Evolutionary conservation across 2,888 invertebrate genomes (phyloP), one percentile per base, ranked within the genome.

Genomic region (Aphidoletes aphidimyza): DNA sequence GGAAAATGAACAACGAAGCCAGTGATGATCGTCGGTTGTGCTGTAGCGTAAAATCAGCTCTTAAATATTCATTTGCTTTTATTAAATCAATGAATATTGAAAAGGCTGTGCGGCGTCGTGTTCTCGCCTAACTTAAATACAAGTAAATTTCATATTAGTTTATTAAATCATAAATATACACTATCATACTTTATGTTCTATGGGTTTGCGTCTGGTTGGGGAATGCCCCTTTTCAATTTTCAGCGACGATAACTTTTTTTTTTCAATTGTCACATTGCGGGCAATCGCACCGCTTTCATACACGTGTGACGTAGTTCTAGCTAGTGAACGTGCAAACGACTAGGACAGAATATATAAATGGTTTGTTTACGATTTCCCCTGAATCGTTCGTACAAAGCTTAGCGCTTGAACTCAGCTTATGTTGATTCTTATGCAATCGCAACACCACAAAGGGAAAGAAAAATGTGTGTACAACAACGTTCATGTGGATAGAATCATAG

Each of bases 301-400:
- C 47, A 47, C 47, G 47, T 47, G 47, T 3, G 26, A 26, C 2
- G 30, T 0, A 69, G 14, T 14, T 26, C 30, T 14, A 69, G 30
- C 14, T 1, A 54, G 54, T 69, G 14, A 34, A n/a, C 34, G 26
- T 11, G 30, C 26, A 30, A 30, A 69, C 30, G 34, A 30, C 2
- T 22, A 26, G 6, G 11, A 1, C 19, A 30, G 2, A 14, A 26
- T n/a, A 81, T 37, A n/a, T n/a, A n/a, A 81, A 81, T 81, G 37
- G 37, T 81, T 81, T 81, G 81, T 81, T 81, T 81, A 81, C 81
- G 81, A 81, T n/a, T 37, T 81, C 81, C 37, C 81, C 81, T 81
- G 8, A 34, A 81, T 59, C n/a, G 5, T 37, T 37, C n/a, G n/a
- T 81, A 11, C 69, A 36, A 81, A 81, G 81, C 39, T 81, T 37